These are phyloP conservation scores for Latheticus oryzae DNA, from an alignment of 2,888 invertebrate species.

Conservation along the genomic window DNA sequence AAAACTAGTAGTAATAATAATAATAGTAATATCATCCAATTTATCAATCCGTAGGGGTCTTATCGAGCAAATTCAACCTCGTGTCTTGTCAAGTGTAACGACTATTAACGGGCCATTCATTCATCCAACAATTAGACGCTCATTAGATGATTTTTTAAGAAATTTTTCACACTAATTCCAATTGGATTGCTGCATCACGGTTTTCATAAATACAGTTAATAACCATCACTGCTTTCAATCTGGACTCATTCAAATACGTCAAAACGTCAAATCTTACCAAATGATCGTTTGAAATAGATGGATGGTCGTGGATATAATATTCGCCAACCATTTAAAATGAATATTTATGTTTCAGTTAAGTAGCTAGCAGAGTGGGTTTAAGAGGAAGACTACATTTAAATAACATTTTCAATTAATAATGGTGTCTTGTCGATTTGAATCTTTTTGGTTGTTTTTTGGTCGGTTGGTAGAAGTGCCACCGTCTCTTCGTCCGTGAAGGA, in stretches of 20 bases:
- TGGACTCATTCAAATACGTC: constrained; percentile 17
- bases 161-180: constrained; percentile 38
- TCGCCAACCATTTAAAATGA: constrained; percentile 39
- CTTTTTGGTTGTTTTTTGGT: constrained; percentile 21
- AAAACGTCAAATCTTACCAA: constrained; percentile 28
- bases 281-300: constrained; percentile 30
- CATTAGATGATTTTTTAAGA: constrained; percentile 37
- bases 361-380: no score
- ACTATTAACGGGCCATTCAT: constrained; percentile 38
- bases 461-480: constrained; percentile 44
- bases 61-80: constrained; percentile 36
- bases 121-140: constrained; percentile 37
- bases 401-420: no score
- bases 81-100: constrained; percentile 38
- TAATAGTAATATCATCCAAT: constrained; percentile 35
- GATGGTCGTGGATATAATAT: constrained; percentile 35
- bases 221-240: constrained; percentile 27
- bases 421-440: neutral
- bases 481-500: constrained; percentile 57
- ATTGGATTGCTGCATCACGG: constrained; percentile 32
- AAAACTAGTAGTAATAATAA: no score
- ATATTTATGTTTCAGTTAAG: constrained; percentile 47
- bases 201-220: constrained; percentile 29
- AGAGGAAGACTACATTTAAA: no score
- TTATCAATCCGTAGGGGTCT: constrained; percentile 37